Conservation (phyloP, 2,797 vertebrate genomes). For the Fratercula arctica region DNA sequence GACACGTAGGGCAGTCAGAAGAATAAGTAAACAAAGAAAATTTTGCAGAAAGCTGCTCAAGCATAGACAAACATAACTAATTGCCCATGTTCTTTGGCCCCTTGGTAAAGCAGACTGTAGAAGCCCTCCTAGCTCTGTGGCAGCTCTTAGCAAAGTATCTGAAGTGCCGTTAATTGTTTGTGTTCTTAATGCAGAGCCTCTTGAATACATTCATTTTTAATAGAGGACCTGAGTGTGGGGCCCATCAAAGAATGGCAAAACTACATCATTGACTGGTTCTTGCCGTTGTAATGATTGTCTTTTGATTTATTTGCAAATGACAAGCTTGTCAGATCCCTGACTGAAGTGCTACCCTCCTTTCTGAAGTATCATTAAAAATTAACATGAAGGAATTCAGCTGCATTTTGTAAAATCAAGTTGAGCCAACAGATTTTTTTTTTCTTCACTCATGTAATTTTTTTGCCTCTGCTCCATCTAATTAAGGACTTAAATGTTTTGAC, state of each 20-base stretch:
- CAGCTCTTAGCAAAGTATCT: slow-evolving; percentile 77
- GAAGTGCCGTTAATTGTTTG: slow-evolving; percentile 85
- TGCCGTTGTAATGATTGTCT: slow-evolving; percentile 74
- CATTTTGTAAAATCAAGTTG: slow-evolving; percentile 69
- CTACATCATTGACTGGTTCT: slow-evolving; percentile 75
- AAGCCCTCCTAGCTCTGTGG: slow-evolving; percentile 67
- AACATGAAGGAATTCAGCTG: slow-evolving; percentile 72
- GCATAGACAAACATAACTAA: slow-evolving; percentile 69
- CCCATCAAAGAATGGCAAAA: slow-evolving; percentile 79
- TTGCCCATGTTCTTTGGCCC: slow-evolving; percentile 62
- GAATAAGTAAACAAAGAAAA: slow-evolving; percentile 36
- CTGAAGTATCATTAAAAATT: slow-evolving; percentile 75
- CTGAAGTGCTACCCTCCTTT: slow-evolving; percentile 72
- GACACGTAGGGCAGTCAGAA: slow-evolving; percentile 21
- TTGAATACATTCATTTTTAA: slow-evolving; percentile 86
- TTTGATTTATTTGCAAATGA: slow-evolving; percentile 83
- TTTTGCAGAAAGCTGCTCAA: slow-evolving; percentile 32
- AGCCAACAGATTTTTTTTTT: slow-evolving; percentile 10
- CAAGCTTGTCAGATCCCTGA: slow-evolving; percentile 73
- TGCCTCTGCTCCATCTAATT: slow-evolving; percentile 64
- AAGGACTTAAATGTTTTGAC: slow-evolving; percentile 77
- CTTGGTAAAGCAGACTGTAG: slow-evolving; percentile 59
- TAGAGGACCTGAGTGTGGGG: slow-evolving; percentile 76
- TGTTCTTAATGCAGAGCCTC: slow-evolving; percentile 81
- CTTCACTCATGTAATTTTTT: slow-evolving; percentile 39